Evolutionary conservation across 2,113 vertebrate genomes (phyloP).

Genomic region (Gorsachius goisagi): DNA sequence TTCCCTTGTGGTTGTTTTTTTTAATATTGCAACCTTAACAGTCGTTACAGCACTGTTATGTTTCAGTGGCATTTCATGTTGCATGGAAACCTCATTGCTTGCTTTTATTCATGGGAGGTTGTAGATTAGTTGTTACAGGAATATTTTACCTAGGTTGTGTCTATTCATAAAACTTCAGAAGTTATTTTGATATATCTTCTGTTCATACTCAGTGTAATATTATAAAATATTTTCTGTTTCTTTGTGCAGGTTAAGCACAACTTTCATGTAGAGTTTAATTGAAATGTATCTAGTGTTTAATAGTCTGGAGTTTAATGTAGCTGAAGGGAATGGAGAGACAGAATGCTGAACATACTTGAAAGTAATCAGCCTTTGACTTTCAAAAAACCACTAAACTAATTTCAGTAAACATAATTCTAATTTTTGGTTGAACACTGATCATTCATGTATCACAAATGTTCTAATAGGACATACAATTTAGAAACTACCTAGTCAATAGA

Average conservation of each 20-base stretch:
- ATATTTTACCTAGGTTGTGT: background rate
- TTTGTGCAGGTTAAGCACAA: background rate
- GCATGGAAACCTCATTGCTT: background rate
- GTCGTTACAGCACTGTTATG: background rate
- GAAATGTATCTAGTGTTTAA: background rate
- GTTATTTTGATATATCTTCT: background rate
- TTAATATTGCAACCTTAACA: background rate
- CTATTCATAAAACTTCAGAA: background rate
- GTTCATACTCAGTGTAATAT: background rate
- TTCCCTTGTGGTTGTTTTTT: background rate
- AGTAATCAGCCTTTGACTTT: background rate
- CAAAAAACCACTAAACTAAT: background rate
- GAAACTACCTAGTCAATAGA: background rate
- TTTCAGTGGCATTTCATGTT: background rate
- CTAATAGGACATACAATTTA: background rate
- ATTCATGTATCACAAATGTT: background rate
- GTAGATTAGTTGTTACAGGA: background rate
- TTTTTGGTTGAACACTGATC: background rate
- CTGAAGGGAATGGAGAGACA: background rate
- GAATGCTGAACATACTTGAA: background rate
- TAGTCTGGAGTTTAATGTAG: background rate
- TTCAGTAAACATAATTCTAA: background rate
- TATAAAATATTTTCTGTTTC: background rate
- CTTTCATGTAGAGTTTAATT: background rate
- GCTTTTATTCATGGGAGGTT: background rate